phyloP scores from a whole-genome alignment of 37 sponge, comb jelly and placozoan genomes.

The Sycon ciliatum region DNA sequence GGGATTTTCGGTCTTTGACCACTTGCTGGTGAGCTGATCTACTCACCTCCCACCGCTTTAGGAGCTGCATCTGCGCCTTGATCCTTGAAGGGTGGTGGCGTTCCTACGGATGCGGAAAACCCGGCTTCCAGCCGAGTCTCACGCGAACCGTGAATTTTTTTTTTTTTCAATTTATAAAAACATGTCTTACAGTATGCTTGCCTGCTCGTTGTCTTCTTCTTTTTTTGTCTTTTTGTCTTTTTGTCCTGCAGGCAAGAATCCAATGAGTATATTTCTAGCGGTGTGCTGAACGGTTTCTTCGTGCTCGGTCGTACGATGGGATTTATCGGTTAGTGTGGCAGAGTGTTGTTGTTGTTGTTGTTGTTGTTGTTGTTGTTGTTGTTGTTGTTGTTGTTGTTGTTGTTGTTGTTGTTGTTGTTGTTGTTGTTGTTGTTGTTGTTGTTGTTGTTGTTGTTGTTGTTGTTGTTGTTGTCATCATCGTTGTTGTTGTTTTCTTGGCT shows the following conservation, averaged over 20 bases:
- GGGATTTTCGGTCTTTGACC: no score
- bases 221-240: slow-evolving; percentile 12
- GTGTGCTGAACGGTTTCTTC: slow-evolving; percentile 86
- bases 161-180: not conserved
- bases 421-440: not conserved
- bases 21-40: no score
- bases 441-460: not conserved
- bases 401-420: not conserved
- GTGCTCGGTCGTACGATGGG: slow-evolving; percentile 89
- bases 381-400: no score
- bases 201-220: not conserved
- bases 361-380: not conserved
- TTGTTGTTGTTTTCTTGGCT: no score
- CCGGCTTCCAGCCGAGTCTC: no score
- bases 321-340: slow-evolving; percentile 63
- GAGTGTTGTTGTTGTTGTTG: not conserved
- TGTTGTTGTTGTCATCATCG: not conserved
- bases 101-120: no score
- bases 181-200: not conserved
- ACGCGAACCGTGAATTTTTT: no score
- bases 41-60: no score
- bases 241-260: slow-evolving; percentile 63
- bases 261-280: slow-evolving; percentile 77
- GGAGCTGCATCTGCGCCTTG: no score
- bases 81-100: no score